Base-by-base conservation (phyloP, 2,888 invertebrate genomes). In the Dolichomitus sp. region DNA sequence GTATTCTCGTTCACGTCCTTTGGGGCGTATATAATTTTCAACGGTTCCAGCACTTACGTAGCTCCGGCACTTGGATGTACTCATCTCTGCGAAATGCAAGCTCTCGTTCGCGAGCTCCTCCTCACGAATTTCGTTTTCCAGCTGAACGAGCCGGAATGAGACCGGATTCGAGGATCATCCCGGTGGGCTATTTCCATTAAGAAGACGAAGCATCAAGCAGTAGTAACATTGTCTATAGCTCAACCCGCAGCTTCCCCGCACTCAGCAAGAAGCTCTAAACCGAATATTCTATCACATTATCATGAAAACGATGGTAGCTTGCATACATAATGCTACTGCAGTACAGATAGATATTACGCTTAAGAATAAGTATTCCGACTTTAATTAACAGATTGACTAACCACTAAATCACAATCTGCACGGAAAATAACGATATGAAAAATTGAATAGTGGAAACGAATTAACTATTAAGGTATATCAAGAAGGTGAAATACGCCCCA, bases 71-170 rank as follows among this genome's bases (percentile, higher is more conserved):
- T 50, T 57, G 6, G 48, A 54, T 50, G 52, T 42, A 73, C 57
- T 54, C 72, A 66, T 66, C 42, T 42, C 76, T n/a, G 66, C 66
- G 65, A 61, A 72, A 33, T 54, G 40, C 59, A 27, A 52, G 66
- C 57, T 50, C 57, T 19, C 77, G 30, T 52, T 50, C 70, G 17
- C 33, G 33, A 59, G 57, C 33, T 40, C 37, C 52, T 69, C 30
- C 57, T 69, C 68, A 54, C 48, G 69, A 81, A 78, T 81, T 81
- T 74, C 77, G 81, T 78, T 81, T 81, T 78, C 73, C 78, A 45
- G 33, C 61, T 77, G 73, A 78, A 63, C 69, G 78, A 78, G 57
- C 73, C 69, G 68, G 63, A 81, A 77, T 69, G 73, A 73, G 68
- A 57, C 40, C 48, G 63, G 63, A 69, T 74, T 73, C 54, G 61